Percentiles rank a stretch among this genome's conserved stretches.
Conservation (phyloP, 2,113 vertebrate species). For the Drymodes brunneopygia region DNA sequence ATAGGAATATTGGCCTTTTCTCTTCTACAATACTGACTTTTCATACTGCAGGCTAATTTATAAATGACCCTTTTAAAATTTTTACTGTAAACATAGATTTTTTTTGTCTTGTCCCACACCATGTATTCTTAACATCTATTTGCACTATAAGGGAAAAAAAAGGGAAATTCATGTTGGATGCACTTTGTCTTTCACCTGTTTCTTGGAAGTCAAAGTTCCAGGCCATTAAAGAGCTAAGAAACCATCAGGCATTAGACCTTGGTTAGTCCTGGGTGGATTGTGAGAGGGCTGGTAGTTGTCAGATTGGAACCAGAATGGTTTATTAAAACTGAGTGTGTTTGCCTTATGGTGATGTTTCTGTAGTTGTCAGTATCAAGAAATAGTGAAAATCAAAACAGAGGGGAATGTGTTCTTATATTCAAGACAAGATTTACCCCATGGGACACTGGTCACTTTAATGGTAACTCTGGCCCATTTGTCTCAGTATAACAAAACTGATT, state of each 20-base stretch:
- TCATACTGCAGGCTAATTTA: neutral
- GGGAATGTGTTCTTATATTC: neutral
- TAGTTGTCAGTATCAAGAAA: neutral
- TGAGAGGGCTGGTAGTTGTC: neutral
- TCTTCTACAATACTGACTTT: neutral
- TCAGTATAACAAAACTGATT: neutral
- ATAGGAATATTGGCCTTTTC: neutral
- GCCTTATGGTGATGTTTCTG: neutral
- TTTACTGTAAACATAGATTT: neutral
- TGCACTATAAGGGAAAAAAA: neutral
- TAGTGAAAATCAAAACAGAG: neutral
- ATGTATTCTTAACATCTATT: neutral
- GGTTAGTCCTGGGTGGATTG: neutral
- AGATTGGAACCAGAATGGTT: neutral
- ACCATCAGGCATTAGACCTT: neutral
- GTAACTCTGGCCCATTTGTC: neutral
- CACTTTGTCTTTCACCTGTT: neutral
- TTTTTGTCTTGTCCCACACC: neutral
- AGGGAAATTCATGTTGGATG: neutral
- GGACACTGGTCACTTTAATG: neutral
- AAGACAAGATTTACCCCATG: neutral
- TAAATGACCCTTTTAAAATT: neutral
- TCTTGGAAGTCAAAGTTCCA: neutral
- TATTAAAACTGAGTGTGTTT: neutral
- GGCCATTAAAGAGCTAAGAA: neutral